Evolutionary conservation across 1,140 invertebrate species (phyloP).

Genomic region (Chrysopa pallens): DNA sequence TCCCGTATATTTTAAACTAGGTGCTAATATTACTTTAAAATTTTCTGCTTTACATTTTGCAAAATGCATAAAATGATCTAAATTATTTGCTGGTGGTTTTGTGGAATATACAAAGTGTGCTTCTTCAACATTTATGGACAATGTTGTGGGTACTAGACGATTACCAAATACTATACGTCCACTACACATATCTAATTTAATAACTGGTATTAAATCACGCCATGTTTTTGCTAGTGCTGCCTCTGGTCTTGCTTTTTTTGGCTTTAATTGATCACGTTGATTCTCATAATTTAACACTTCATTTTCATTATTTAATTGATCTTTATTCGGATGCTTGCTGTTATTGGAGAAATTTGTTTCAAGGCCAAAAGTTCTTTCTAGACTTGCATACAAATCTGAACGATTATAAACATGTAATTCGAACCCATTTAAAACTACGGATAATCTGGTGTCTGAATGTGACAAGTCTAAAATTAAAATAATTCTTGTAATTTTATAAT

Average conservation of each 20-base stretch:
- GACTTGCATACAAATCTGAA: conserved; percentile 66
- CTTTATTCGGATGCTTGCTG: conserved; percentile 23
- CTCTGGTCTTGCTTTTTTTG: conserved; percentile 46
- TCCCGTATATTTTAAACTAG: conserved; percentile 84
- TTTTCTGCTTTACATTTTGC: conserved; percentile 90
- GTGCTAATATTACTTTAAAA: conserved; percentile 82
- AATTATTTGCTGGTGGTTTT: conserved; percentile 76
- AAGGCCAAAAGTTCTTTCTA: conserved; percentile 81
- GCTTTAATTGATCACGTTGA: conserved; percentile 23
- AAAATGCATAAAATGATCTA: conserved; percentile 94
- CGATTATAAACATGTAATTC: conserved; percentile 94
- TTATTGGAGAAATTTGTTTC: conserved; percentile 45
- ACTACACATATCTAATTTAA: conserved; percentile 82
- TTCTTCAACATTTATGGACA: conserved; percentile 87
- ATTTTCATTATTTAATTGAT: conserved; percentile 31
- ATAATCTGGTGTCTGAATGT: conserved; percentile 85
- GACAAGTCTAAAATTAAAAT: conserved; percentile 63
- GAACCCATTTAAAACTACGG: conserved; percentile 87
- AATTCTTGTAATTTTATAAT: conserved; percentile 1
- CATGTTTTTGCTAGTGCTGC: conserved; percentile 70
- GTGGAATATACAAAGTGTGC: conserved; percentile 90
- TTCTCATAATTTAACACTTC: conserved; percentile 31
- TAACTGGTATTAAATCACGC: conserved; percentile 92
- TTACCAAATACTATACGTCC: conserved; percentile 95
- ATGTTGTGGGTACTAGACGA: conserved; percentile 77